These are phyloP conservation scores for Hirudinaria manillensis DNA, from an alignment of 2,888 invertebrate genomes.

Conservation along the genomic window DNA sequence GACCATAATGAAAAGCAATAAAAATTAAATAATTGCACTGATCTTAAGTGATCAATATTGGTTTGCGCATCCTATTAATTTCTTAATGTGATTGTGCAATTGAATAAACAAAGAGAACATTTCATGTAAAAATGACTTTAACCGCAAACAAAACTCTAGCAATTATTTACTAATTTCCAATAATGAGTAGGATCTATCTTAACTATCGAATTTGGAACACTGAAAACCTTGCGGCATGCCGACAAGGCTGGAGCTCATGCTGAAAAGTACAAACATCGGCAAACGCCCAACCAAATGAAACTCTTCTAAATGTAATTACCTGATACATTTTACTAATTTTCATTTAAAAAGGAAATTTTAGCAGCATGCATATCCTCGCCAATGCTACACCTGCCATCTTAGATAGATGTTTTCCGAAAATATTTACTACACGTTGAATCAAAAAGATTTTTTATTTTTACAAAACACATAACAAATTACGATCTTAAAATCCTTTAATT, in stretches of 20 bases:
- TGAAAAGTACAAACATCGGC: neutral
- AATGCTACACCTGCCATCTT: conserved; percentile 9
- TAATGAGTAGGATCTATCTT: neutral
- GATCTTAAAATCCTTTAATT: too few relatives aligned
- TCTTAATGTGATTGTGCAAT: neutral
- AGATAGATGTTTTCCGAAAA: conserved; percentile 13
- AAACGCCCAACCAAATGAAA: neutral
- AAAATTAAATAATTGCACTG: neutral
- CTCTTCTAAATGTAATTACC: neutral
- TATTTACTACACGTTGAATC: conserved; percentile 6
- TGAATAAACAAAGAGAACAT: neutral
- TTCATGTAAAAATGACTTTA: too few relatives aligned
- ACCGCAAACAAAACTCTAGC: too few relatives aligned
- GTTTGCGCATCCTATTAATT: neutral
- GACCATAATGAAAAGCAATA: neutral
- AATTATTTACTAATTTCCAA: too few relatives aligned
- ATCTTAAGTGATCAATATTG: neutral
- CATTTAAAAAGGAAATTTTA: neutral
- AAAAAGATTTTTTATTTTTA: neutral
- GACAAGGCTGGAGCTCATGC: neutral
- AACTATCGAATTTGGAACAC: neutral
- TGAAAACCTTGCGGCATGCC: neutral
- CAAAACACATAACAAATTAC: too few relatives aligned
- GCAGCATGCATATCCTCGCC: neutral
- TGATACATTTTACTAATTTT: neutral